phyloP scores from a whole-genome alignment of 2,797 vertebrate genomes.

The Dermochelys coriacea region DNA sequence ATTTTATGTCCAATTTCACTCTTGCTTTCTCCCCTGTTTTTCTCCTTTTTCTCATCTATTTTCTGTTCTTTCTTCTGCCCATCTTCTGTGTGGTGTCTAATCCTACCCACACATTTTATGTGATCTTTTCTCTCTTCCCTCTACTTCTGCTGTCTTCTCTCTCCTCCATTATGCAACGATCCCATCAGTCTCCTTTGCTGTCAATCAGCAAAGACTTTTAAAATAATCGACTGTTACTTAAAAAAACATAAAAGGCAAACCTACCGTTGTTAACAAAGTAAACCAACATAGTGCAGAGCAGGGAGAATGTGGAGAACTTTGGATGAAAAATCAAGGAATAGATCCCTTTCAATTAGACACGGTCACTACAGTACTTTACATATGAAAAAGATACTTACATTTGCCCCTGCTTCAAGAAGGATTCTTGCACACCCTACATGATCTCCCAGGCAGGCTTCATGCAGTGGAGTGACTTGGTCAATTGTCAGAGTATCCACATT shows the following conservation, averaged over 20 bases:
- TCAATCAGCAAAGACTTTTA: not conserved
- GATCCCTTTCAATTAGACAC: not conserved
- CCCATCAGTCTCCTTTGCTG: not conserved
- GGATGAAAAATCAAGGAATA: not conserved
- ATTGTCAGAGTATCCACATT: slow-evolving; percentile 93
- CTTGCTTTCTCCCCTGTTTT: not conserved
- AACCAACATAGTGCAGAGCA: not conserved
- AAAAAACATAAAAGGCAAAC: not conserved
- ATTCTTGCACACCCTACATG: slow-evolving; percentile 91
- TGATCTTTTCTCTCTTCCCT: not conserved
- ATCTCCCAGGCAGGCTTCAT: slow-evolving; percentile 93
- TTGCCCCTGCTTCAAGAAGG: slow-evolving; percentile 94
- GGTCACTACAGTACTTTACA: not conserved
- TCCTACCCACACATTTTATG: not conserved
- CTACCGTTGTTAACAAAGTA: not conserved
- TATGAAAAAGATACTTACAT: slow-evolving; percentile 84
- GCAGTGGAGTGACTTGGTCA: slow-evolving; percentile 94
- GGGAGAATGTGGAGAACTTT: not conserved
- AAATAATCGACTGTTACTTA: not conserved
- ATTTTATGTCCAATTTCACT: not conserved
- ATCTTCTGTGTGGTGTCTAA: not conserved
- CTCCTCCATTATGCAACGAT: not conserved
- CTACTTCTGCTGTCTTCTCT: not conserved
- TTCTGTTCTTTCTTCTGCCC: not conserved
- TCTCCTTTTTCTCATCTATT: not conserved